phyloP scores from a whole-genome alignment of 2,888 invertebrate species.

The Torymus aiolomorphi region DNA sequence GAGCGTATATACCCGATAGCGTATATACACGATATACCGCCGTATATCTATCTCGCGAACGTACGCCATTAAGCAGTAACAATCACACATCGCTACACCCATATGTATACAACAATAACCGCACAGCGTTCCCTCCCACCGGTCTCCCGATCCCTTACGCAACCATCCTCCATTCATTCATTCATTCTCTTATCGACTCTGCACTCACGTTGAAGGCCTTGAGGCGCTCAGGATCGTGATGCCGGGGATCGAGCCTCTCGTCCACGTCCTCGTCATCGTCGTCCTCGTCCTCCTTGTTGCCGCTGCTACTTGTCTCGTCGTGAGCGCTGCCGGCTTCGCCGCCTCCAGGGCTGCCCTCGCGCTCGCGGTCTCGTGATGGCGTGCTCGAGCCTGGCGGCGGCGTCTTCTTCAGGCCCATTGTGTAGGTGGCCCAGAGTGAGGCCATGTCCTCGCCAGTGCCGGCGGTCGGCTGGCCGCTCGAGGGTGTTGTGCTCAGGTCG shows the following conservation, averaged over 20 bases:
- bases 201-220: constrained; percentile 95
- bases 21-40: too few relatives aligned
- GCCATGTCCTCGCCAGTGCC: constrained; percentile 85
- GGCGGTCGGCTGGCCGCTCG: constrained; percentile 70
- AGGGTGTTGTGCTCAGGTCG: constrained; percentile 59
- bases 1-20: too few relatives aligned
- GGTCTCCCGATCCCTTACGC: constrained; percentile 2
- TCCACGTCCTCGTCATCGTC: constrained; percentile 94
- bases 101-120: too few relatives aligned
- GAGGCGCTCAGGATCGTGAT: constrained; percentile 93
- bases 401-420: constrained; percentile 83
- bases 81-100: too few relatives aligned
- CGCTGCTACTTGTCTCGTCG: constrained; percentile 92
- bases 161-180: not conserved
- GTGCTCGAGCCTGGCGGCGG: constrained; percentile 67
- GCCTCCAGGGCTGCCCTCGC: constrained; percentile 83
- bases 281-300: constrained; percentile 90
- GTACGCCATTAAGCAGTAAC: too few relatives aligned
- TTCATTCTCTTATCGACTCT: too few relatives aligned
- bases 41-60: too few relatives aligned
- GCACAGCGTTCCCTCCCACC: not conserved
- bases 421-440: constrained; percentile 91
- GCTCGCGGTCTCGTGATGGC: constrained; percentile 75
- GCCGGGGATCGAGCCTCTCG: constrained; percentile 91
- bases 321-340: constrained; percentile 83